A percentile compares a stretch with the other conserved stretches of the same genome.
These are phyloP conservation scores for Oedothorax gibbosus DNA, from an alignment of 1,140 invertebrate species.

Conservation along the genomic window DNA sequence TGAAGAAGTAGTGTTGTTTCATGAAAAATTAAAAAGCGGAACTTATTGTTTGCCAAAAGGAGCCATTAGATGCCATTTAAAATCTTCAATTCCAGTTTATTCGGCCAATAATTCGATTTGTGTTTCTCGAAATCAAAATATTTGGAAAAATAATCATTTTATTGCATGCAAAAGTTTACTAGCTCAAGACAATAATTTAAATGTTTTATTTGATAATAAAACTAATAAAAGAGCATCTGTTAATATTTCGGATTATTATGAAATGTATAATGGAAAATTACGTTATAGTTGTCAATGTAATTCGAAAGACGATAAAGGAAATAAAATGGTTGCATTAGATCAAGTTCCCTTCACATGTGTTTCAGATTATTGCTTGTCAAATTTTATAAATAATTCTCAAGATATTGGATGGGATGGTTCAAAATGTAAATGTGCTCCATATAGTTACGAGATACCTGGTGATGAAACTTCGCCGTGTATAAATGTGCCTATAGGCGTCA, in stretches of 20 bases:
- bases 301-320: conserved; percentile 14
- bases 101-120: conserved; percentile 25
- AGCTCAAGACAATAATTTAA: conserved; percentile 26
- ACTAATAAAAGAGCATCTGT: not conserved
- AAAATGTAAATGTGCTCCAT: conserved; percentile 22
- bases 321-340: conserved; percentile 5
- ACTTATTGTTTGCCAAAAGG: conserved; percentile 36
- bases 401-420: conserved; percentile 14
- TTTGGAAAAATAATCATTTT: conserved; percentile 20
- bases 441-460: not conserved
- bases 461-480: conserved; percentile 16
- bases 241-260: conserved; percentile 4
- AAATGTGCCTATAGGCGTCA: not conserved
- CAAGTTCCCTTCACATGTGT: conserved; percentile 34
- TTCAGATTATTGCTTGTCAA: conserved; percentile 20
- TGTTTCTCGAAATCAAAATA: not conserved
- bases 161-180: conserved; percentile 24
- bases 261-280: conserved; percentile 24
- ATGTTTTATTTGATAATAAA: conserved; percentile 13
- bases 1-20: conserved; percentile 21
- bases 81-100: conserved; percentile 14
- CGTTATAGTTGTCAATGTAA: conserved; percentile 20
- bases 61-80: conserved; percentile 7
- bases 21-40: conserved; percentile 5
- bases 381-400: not conserved